Evolutionary conservation across 2,113 vertebrate species (phyloP).

Genomic region (Columbina picui): DNA sequence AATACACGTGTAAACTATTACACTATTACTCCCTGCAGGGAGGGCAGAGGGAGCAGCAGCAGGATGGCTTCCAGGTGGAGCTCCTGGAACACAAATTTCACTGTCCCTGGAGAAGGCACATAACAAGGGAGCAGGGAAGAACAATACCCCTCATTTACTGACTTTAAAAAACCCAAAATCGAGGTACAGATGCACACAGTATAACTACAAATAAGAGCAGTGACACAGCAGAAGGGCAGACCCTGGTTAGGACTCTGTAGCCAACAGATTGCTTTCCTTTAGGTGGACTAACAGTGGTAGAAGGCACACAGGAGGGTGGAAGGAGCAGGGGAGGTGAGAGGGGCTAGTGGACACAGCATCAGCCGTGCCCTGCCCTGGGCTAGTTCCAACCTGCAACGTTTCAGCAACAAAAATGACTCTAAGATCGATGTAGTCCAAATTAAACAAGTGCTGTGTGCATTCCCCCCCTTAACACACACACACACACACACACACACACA

Average conservation of each 20-base stretch:
- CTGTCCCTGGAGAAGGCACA: background rate
- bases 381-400: background rate
- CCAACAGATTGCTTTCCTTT: background rate
- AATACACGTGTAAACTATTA: constrained; percentile 49
- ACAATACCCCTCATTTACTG: background rate
- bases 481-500: accelerated
- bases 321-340: accelerated
- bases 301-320: background rate
- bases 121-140: background rate
- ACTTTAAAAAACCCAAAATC: background rate
- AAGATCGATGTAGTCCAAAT: background rate
- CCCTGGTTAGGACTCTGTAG: background rate
- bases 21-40: background rate
- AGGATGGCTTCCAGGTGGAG: constrained; percentile 53
- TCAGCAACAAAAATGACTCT: background rate
- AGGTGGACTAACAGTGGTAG: accelerated
- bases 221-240: background rate
- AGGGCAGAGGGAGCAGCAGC: background rate
- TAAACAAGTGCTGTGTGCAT: accelerated
- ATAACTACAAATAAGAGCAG: background rate
- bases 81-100: background rate
- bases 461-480: accelerated
- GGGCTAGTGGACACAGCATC: background rate
- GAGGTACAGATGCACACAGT: background rate
- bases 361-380: background rate